Conservation (phyloP, 2,797 vertebrate genomes). For the Siniperca scherzeri region DNA sequence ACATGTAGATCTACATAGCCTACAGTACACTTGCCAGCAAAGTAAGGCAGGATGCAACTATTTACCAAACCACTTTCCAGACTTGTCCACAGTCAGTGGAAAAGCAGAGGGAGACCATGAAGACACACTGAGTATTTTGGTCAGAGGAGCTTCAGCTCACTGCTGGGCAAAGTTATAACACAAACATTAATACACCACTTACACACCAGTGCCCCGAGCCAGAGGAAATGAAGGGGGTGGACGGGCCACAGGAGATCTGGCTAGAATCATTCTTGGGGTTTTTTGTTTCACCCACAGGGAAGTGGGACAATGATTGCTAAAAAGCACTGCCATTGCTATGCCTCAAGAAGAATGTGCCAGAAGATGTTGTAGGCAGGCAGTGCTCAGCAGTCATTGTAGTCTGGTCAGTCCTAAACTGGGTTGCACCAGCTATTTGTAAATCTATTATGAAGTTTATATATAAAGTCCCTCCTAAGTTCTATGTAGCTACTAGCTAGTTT, state of each 20-base stretch:
- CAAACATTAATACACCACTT: conserved; percentile 59
- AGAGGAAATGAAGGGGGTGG: conserved; percentile 58
- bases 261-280: conserved; percentile 42
- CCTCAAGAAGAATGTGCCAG: conserved; percentile 38
- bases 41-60: background rate
- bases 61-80: conserved; percentile 11
- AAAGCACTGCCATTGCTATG: conserved; percentile 29
- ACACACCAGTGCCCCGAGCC: conserved; percentile 50
- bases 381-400: conserved; percentile 14
- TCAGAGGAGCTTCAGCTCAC: conserved; percentile 40
- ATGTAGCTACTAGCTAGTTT: background rate
- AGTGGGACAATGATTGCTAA: conserved; percentile 56
- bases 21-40: background rate
- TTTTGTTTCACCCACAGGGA: conserved; percentile 57
- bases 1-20: background rate
- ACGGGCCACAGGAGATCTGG: conserved; percentile 40
- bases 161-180: conserved; percentile 52
- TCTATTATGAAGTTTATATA: conserved; percentile 14
- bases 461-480: background rate
- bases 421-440: background rate
- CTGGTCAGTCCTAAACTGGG: background rate
- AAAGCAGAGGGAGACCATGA: conserved; percentile 25
- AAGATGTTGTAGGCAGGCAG: conserved; percentile 31
- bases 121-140: conserved; percentile 31
- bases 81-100: conserved; percentile 12